These are phyloP conservation scores for Spea bombifrons DNA, from an alignment of 2,113 vertebrate species.

Conservation along the genomic window DNA sequence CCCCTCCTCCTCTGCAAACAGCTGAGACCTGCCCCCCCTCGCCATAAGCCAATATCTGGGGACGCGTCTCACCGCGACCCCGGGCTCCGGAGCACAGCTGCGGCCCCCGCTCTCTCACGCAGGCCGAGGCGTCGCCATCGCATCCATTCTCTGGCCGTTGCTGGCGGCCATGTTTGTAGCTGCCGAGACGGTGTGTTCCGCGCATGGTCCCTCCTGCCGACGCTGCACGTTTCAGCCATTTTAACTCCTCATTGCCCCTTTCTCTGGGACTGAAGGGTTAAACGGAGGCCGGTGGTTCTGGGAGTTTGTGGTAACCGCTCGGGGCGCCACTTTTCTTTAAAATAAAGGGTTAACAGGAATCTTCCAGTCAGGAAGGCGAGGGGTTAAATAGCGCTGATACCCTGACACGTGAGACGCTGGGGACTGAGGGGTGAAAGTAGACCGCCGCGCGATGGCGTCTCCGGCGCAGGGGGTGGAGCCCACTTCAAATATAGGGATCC, in stretches of 20 bases:
- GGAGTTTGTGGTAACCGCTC: not conserved
- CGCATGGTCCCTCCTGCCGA: not conserved
- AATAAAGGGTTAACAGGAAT: too few species aligned
- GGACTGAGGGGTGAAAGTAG: not conserved
- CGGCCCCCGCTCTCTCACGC: slow-evolving; percentile 6
- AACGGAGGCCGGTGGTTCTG: too few species aligned
- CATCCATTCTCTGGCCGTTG: not conserved
- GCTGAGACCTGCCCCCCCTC: slow-evolving; percentile 23
- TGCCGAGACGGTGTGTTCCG: not conserved
- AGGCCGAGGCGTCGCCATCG: not conserved
- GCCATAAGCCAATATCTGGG: not conserved
- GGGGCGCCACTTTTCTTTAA: too few species aligned
- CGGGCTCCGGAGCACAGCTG: slow-evolving; percentile 27
- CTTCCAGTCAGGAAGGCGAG: too few species aligned
- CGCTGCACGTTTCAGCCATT: not conserved
- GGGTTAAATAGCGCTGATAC: not conserved
- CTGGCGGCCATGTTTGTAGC: slow-evolving; percentile 31
- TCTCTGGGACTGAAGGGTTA: too few species aligned
- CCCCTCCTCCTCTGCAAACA: not conserved
- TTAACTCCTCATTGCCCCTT: not conserved
- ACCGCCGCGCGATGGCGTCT: not conserved
- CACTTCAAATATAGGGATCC: too few species aligned
- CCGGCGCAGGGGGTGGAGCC: not conserved
- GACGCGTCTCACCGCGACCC: slow-evolving; percentile 29
- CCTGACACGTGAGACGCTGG: not conserved